phyloP scores from a whole-genome alignment of 2,888 invertebrate species.

The Pachycephus smyrnensis region DNA sequence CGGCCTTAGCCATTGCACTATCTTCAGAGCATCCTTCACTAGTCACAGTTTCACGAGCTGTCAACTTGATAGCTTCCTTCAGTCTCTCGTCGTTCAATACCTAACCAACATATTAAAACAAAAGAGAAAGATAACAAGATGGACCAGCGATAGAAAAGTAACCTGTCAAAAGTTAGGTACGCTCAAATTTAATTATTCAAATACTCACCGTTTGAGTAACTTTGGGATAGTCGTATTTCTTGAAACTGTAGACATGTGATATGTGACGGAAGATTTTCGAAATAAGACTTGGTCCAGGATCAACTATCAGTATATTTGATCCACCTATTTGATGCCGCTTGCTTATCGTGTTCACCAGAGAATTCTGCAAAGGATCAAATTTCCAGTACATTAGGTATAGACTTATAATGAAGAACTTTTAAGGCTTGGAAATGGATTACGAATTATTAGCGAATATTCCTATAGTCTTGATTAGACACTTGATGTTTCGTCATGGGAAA shows the following conservation, averaged over 20 bases:
- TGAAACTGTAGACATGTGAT: slow-evolving; percentile 75
- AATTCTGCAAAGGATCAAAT: slow-evolving; percentile 68
- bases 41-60: slow-evolving; percentile 72
- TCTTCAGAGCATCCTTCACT: slow-evolving; percentile 69
- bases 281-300: slow-evolving; percentile 70
- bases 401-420: neutral
- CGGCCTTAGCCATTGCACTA: slow-evolving; percentile 72
- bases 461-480: neutral
- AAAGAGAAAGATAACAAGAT: slow-evolving; percentile 5
- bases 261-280: slow-evolving; percentile 68
- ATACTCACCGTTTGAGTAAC: slow-evolving; percentile 70
- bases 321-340: slow-evolving; percentile 68
- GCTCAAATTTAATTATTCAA: slow-evolving; percentile 13
- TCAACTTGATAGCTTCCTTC: slow-evolving; percentile 78
- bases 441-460: neutral
- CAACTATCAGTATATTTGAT: slow-evolving; percentile 70
- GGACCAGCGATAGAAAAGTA: slow-evolving; percentile 4
- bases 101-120: slow-evolving; percentile 54
- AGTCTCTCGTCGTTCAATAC: slow-evolving; percentile 80
- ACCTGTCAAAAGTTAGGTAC: slow-evolving; percentile 14
- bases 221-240: slow-evolving; percentile 78
- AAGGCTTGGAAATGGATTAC: neutral
- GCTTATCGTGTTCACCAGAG: slow-evolving; percentile 71
- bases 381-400: neutral
- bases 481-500: neutral